Percentiles rank a stretch among this genome's conserved stretches.
phyloP scores from a whole-genome alignment of 2,113 vertebrate genomes.

The Passer domesticus region DNA sequence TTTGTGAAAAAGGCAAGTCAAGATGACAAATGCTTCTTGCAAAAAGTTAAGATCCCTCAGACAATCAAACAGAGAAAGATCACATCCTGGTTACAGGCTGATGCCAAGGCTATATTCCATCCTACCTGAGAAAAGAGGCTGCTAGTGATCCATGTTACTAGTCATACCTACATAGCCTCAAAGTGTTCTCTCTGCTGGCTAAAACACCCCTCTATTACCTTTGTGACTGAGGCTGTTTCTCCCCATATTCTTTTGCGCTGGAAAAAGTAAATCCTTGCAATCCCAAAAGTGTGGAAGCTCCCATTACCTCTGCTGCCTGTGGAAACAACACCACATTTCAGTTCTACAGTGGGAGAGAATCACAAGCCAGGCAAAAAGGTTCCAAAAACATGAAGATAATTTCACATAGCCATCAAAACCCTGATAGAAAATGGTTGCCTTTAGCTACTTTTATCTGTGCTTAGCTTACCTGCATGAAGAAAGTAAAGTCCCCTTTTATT shows the following conservation, averaged over 20 bases:
- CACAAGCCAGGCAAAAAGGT: background rate
- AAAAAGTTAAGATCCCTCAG: background rate
- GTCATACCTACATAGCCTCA: background rate
- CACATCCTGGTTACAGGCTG: background rate
- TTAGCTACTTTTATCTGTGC: background rate
- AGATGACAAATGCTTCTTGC: background rate
- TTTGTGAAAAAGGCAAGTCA: background rate
- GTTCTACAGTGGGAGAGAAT: background rate
- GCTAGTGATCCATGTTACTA: background rate
- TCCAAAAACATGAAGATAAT: background rate
- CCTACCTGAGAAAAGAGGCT: background rate
- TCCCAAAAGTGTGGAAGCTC: background rate
- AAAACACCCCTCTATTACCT: slow-evolving; percentile 8
- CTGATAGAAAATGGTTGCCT: background rate
- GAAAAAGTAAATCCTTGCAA: background rate
- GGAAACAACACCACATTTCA: background rate
- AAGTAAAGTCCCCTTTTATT: background rate
- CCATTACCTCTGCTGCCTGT: slow-evolving; percentile 28
- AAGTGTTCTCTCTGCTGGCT: background rate
- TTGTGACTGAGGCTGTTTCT: background rate
- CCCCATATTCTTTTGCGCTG: background rate
- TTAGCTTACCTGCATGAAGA: background rate
- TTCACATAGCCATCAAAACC: background rate
- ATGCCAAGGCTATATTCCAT: background rate
- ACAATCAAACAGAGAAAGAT: background rate